Conservation (phyloP, 2,888 invertebrate species). For the Euproctis similis region DNA sequence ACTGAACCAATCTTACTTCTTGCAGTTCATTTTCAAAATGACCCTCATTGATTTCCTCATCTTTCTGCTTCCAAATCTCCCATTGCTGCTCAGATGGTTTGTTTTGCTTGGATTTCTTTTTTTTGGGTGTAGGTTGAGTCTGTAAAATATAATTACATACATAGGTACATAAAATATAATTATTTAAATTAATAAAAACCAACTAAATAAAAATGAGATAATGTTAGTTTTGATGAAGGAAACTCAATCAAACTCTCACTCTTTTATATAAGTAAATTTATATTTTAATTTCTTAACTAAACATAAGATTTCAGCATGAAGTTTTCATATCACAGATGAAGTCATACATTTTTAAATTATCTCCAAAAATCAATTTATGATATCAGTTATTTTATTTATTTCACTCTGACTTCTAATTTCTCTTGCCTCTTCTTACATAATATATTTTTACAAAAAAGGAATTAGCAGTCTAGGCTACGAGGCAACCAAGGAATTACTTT, state of each 20-base stretch:
- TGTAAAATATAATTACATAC: not conserved
- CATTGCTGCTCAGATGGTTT: slow-evolving; percentile 75
- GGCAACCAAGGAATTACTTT: no score
- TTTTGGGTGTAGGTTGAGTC: slow-evolving; percentile 37
- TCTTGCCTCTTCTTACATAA: no score
- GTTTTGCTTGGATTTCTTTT: slow-evolving; percentile 66
- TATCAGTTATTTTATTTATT: no score
- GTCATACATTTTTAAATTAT: no score
- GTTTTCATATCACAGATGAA: no score
- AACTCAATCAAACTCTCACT: not conserved
- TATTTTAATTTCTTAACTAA: no score
- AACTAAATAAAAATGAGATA: not conserved
- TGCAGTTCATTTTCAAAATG: slow-evolving; percentile 74
- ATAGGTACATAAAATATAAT: slow-evolving; percentile 2
- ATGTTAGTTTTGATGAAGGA: not conserved
- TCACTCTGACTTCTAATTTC: no score
- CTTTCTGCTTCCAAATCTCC: slow-evolving; percentile 84
- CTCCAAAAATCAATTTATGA: no score
- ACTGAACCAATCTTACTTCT: slow-evolving; percentile 69
- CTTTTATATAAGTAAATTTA: no score
- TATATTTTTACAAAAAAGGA: no score
- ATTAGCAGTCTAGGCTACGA: no score
- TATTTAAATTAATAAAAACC: not conserved
- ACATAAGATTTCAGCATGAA: no score
- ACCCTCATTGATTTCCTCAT: slow-evolving; percentile 79